Base-by-base conservation (phyloP, 2,113 vertebrate genomes). In the Erythrocercus mccallii region DNA sequence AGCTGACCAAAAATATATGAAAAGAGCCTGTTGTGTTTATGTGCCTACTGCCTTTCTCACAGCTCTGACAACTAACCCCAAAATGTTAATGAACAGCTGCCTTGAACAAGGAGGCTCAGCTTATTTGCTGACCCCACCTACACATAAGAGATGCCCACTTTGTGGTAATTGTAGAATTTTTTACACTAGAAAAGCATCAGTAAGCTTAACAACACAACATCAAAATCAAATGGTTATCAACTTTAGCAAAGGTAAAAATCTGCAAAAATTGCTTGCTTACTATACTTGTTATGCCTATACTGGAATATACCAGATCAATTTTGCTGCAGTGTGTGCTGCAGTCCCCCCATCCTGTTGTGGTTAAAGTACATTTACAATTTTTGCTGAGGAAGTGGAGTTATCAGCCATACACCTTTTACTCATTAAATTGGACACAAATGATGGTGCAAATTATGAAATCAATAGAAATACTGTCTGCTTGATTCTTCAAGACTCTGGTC, bases 101-200 rank as follows among this genome's bases (percentile, higher is more conserved):
- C 62, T 54, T 10, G 25, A 38, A 44, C 76, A 54, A 51, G 42
- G 1, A 7, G 25, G 28, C 57, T 72, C 71, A 37, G n/a, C 6
- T 51, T 28, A 56, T 44, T 6, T 68, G 33, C 37, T 60, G 66
- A 35, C 21, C 65, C 20, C 44, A 54, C 22, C 60, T 5, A 47
- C 24, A 24, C 0, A 0, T 3, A 35, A 56, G 58, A 65, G 8
- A 14, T 8, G 8, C 9, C 74, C 47, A 33, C 9, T 9, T 15
- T 40, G 51, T 38, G 56, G 40, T 10, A 71, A 6, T 2, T 10
- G 12, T 11, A 58, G 9, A 20, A 28, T 17, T 65, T 80, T 85
- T 66, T 50, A 25, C 17, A 22, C 6, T 42, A 69, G 13, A 57
- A 77, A 86, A 81, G 13, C 4, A 76, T 15, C 47, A 33, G 51